phyloP scores from a whole-genome alignment of 2,888 invertebrate species.

The Tenthredo scrophulariae region DNA sequence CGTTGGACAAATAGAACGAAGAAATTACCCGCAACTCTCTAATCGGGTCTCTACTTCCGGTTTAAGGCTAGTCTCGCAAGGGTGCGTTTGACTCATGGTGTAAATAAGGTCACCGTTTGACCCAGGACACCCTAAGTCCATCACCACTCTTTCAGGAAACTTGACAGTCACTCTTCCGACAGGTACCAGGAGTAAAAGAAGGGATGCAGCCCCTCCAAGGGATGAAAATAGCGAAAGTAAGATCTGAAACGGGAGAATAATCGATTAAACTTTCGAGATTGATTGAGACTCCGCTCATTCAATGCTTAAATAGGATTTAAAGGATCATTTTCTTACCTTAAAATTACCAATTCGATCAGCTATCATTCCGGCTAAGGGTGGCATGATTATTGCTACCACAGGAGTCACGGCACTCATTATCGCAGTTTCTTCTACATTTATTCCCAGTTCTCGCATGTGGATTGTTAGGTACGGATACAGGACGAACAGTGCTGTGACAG shows the following conservation, averaged over 20 bases:
- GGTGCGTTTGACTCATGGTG: slow-evolving; percentile 69
- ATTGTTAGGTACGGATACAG: slow-evolving; percentile 90
- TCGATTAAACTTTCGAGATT: neutral
- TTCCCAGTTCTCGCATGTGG: slow-evolving; percentile 89
- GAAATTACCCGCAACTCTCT: slow-evolving; percentile 72
- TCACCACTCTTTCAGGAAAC: slow-evolving; percentile 82
- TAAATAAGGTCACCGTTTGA: slow-evolving; percentile 65
- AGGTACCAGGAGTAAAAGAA: slow-evolving; percentile 86
- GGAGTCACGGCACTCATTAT: slow-evolving; percentile 90
- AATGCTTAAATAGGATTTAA: neutral
- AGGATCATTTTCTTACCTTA: slow-evolving; percentile 80
- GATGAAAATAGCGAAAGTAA: slow-evolving; percentile 85
- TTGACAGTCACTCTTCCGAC: slow-evolving; percentile 85
- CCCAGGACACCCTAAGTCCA: slow-evolving; percentile 81
- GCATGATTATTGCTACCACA: slow-evolving; percentile 88
- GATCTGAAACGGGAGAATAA: slow-evolving; percentile 78
- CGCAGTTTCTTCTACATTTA: slow-evolving; percentile 89
- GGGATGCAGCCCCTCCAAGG: slow-evolving; percentile 84
- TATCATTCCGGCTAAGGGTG: slow-evolving; percentile 87
- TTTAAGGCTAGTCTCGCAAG: slow-evolving; percentile 69
- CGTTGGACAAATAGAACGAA: too few species aligned
- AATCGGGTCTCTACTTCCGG: slow-evolving; percentile 66
- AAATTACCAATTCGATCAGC: slow-evolving; percentile 91
- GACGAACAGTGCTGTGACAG: slow-evolving; percentile 83
- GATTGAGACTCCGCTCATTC: neutral